phyloP scores from a whole-genome alignment of 2,113 vertebrate species.

The Cololabis saira region DNA sequence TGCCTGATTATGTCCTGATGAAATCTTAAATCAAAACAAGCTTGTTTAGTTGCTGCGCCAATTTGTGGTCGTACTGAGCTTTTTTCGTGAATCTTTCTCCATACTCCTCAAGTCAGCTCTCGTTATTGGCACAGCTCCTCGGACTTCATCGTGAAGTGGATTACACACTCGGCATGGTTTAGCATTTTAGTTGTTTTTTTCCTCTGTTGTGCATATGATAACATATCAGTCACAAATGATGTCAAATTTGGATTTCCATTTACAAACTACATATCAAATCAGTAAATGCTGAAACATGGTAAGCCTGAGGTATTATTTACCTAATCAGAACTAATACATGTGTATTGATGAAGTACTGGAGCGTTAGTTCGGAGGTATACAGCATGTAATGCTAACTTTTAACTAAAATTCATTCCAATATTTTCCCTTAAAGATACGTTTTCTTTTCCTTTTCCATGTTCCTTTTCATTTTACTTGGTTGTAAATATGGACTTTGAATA shows the following conservation, averaged over 20 bases:
- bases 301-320: conserved; percentile 25
- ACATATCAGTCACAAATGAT: conserved; percentile 76
- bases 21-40: conserved; percentile 1
- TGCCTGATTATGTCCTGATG: conserved; percentile 10
- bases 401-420: conserved; percentile 38
- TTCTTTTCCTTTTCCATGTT: conserved; percentile 2
- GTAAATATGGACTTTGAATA: conserved; percentile 82
- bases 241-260: conserved; percentile 73
- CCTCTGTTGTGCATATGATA: conserved; percentile 53
- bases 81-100: neutral
- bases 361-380: conserved; percentile 33
- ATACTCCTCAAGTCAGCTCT: neutral
- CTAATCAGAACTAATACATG: conserved; percentile 35
- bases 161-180: conserved; percentile 29
- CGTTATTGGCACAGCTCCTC: conserved; percentile 2
- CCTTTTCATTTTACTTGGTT: conserved; percentile 62
- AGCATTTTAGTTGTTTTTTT: conserved; percentile 46
- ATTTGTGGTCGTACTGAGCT: conserved; percentile 9
- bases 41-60: conserved; percentile 4
- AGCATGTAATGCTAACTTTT: conserved; percentile 45
- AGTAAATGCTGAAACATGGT: conserved; percentile 73
- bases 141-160: conserved; percentile 6
- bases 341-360: conserved; percentile 9
- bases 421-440: conserved; percentile 49
- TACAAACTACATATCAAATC: conserved; percentile 78